Base-by-base conservation (phyloP, 1,140 invertebrate species). In the Hestina assimilis region DNA sequence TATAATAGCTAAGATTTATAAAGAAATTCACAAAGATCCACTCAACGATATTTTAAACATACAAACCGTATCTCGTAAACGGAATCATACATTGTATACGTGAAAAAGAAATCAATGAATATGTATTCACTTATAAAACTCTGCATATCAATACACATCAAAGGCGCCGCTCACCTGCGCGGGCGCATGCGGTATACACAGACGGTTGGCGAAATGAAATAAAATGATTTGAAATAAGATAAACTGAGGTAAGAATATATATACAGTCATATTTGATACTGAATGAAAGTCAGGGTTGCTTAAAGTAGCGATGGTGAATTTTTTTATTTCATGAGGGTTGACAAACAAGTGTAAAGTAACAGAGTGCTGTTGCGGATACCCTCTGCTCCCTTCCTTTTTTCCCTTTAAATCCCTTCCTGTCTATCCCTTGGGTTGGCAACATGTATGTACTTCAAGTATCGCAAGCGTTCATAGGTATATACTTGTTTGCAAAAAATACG, bases 121-220 rank as follows among this genome's bases (percentile, higher is more conserved):
- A 72, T 69, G 67, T 69, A 72, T 52, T 60, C 59, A 65, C 59
- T 64, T 59, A 61, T 66, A 72, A 64, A 67, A 75, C 66, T 84
- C 81, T 81, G 78, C 79, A 85, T 85, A 83, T 83, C 78, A 79
- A 79, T 79, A 63, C 45, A 74, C 66, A 82, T 83, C 77, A 83
- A 81, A 85, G 77, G 50, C 56, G 59, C 63, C 73, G 70, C 69
- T 52, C 60, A 64, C 63, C 63, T 60, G 67, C 72, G 68, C 69
- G 52, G 54, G 70, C 71, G 72, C 70, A 64, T 52, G 63, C 66
- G 66, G 69, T 51, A 20, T 21, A 60, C 59, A 69, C 72, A 80
- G 74, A 76, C 72, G 70, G 60, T 60, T 61, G 66, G 65, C 66
- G 43, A 63, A 63, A 47, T 59, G 29, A 67, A 75, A 71, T 75